Base-by-base conservation (phyloP, 2,888 invertebrate species). In the Oligia fasciuncula region DNA sequence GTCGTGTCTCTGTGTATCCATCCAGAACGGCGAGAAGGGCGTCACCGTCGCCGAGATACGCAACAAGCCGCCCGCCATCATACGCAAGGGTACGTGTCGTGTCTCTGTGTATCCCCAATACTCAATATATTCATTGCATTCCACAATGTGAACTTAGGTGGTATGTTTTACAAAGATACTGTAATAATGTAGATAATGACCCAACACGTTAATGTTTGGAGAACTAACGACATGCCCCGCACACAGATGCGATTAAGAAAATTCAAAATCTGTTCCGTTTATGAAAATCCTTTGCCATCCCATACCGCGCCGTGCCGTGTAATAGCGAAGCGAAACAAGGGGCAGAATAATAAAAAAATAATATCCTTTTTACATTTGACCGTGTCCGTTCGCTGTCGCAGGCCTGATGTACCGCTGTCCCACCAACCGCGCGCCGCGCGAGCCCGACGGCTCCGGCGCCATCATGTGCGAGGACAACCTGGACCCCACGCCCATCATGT, bases 21-120 rank as follows among this genome's bases (percentile, higher is more conserved):
- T 96, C 49, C 95, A 96, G 90, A 96, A 96, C 73, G 96, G 96
- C 0, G 96, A 96, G 88, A 96, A 96, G 66, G 96, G 96, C 0
- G 94, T 96, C 72, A 96, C 96, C 0, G 93, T 96, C 0, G 96
- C 95, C 0, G 96, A 97, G 83, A 95, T 97, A 0, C 88, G 96
- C 70, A 95, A 95, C 63, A 96, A 96, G 68, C 95, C 96, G 0
- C 96, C 96, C 0, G 91, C 95, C 0, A 93, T 96, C 60, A 95
- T 96, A 5, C 91, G 95, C 57, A 95, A 95, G 13, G 65, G 65
- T 65, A 19, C 35, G 35, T 35, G 35, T 1, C 4, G 29, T 29
- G 62, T 62, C 29, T 35, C 29, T 62, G 17, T 14, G 8, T 35
- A 3, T 62, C 29, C 29, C 17, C 29, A 29, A 62, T 62, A 13